Base-by-base conservation (phyloP, 2,797 vertebrate species). In the Chelonia mydas region DNA sequence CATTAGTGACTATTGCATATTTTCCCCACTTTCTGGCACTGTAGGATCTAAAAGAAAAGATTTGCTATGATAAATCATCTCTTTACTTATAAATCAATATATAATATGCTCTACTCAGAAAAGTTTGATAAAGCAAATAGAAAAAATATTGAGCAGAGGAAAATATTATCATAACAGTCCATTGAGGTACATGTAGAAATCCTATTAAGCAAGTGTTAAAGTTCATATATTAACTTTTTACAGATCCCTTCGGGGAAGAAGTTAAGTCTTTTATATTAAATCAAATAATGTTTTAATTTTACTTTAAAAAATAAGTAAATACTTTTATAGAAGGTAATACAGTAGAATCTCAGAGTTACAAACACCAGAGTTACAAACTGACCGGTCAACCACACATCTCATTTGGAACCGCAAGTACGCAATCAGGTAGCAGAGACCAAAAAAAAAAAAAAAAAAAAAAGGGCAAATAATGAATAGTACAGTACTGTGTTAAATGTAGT, bases 31-130 rank as follows among this genome's bases (percentile, higher is more conserved):
- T 94, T 93, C 83, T 94, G 81, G 68, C 90, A 89, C 84, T 92
- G 25, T 86, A 74, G 80, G n/a, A 93, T 80, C n/a, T 68, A 83
- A 93, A 92, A 86, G 91, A 79, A 95, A 97, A 90, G 89, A 95
- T 92, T 97, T 95, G 49, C 86, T 61, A 72, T 45, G 41, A 86
- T 90, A 88, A 94, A 91, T 93, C 8, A 80, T 90, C 9, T 90
- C 49, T 92, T 89, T 94, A 79, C 57, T 94, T 94, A 87, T 95
- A 96, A 84, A 94, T 94, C 91, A 93, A 94, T 93, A 95, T 94
- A 91, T 83, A 92, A 59, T 78, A 77, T 57, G 55, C 81, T 91
- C 6, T 84, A 3, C n/a, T 87, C 68, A 86, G 57, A 21, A 83
- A 92, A 86, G 57, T 2, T 3, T 5, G 41, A 21, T 81, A 74